Percentiles rank a stretch among this genome's conserved stretches.
Evolutionary conservation across 2,888 invertebrate species (phyloP).

Genomic region (Pinctada fucata): DNA sequence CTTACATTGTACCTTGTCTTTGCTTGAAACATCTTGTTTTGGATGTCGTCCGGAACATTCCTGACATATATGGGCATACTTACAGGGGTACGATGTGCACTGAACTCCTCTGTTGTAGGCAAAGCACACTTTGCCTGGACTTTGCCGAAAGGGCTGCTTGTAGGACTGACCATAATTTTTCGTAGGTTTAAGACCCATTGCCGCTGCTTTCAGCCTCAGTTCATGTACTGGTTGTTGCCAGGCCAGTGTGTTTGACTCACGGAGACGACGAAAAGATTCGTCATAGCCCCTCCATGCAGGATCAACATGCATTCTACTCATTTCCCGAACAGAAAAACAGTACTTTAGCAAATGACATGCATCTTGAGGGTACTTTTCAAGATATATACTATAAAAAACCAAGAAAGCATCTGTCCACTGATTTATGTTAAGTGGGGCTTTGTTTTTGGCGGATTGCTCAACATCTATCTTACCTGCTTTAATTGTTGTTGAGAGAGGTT

Average conservation of each 20-base stretch:
- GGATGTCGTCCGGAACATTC: slow-evolving; percentile 12
- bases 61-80: slow-evolving; percentile 9
- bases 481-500: neutral
- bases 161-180: too few relatives aligned
- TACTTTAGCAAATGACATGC: slow-evolving; percentile 14
- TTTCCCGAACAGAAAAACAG: slow-evolving; percentile 1
- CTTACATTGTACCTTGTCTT: neutral
- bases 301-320: slow-evolving; percentile 11
- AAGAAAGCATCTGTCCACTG: slow-evolving; percentile 19
- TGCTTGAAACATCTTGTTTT: slow-evolving; percentile 8
- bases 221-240: slow-evolving; percentile 12
- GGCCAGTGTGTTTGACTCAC: neutral
- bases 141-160: slow-evolving; percentile 11
- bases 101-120: slow-evolving; percentile 5
- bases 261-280: slow-evolving; percentile 13
- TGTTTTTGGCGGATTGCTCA: neutral
- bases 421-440: neutral
- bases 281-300: slow-evolving; percentile 13
- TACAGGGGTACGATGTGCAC: slow-evolving; percentile 9
- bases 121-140: slow-evolving; percentile 4
- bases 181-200: neutral
- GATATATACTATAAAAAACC: slow-evolving; percentile 11
- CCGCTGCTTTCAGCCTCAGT: neutral
- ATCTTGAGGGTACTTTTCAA: slow-evolving; percentile 14
- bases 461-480: neutral